A percentile compares a stretch with the other conserved stretches of the same genome.
These are phyloP conservation scores for Diplolepis rosae DNA, from an alignment of 2,888 invertebrate species.

Conservation along the genomic window DNA sequence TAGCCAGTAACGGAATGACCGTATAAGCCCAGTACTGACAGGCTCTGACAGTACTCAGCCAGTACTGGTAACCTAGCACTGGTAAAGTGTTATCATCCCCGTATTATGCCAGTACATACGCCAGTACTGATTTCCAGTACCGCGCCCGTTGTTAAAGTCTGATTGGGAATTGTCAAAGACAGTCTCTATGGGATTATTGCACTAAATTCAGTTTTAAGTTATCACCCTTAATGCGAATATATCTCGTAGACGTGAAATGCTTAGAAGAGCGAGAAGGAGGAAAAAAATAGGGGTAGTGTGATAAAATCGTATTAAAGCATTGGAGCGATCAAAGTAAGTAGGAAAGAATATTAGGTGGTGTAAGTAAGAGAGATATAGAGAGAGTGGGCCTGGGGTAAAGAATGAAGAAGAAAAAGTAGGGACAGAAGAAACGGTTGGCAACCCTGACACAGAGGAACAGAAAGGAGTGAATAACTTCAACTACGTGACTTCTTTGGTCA, in stretches of 20 bases:
- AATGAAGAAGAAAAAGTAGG: conserved; percentile 31
- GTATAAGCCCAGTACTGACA: too few relatives aligned
- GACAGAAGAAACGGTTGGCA: conserved; percentile 24
- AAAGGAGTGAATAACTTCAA: conserved; percentile 49
- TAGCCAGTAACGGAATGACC: too few relatives aligned
- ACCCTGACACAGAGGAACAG: conserved; percentile 33
- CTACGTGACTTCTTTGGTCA: conserved; percentile 49
- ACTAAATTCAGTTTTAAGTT: conserved; percentile 25
- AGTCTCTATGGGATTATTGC: conserved; percentile 4
- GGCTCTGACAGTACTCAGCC: too few relatives aligned
- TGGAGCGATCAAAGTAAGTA: conserved; percentile 18
- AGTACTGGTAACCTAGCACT: too few relatives aligned
- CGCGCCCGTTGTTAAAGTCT: too few relatives aligned
- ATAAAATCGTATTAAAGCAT: conserved; percentile 31
- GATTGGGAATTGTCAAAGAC: too few relatives aligned
- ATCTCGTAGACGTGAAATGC: conserved; percentile 21
- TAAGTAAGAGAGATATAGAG: conserved; percentile 27
- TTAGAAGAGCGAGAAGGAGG: neutral
- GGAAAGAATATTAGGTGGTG: conserved; percentile 6
- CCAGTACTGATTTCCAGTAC: too few relatives aligned
- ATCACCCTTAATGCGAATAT: conserved; percentile 16
- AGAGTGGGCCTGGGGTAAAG: conserved; percentile 2
- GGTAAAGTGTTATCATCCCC: too few relatives aligned
- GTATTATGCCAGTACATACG: too few relatives aligned
- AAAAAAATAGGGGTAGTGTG: conserved; percentile 19